Percentiles rank a stretch among this genome's conserved stretches.
phyloP scores from a whole-genome alignment of 2,888 invertebrate species.

The Rhagium mordax region DNA sequence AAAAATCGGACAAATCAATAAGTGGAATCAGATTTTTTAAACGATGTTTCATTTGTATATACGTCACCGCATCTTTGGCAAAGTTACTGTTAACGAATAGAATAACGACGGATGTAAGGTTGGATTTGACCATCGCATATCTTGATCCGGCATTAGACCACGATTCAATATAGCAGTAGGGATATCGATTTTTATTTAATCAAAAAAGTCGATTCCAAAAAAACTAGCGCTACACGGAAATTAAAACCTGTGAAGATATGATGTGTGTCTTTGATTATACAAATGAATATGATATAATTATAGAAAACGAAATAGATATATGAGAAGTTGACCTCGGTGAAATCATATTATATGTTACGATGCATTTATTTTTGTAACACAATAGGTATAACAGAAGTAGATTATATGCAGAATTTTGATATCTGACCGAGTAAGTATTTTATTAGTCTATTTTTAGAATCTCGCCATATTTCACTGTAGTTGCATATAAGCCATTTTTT shows the following conservation, averaged over 20 bases:
- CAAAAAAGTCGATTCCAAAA: too few relatives aligned
- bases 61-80: too few relatives aligned
- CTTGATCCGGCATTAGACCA: too few relatives aligned
- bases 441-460: not conserved
- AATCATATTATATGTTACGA: not conserved
- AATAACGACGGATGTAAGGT: too few relatives aligned
- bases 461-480: not conserved
- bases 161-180: too few relatives aligned
- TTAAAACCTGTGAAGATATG: not conserved
- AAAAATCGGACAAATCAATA: too few relatives aligned
- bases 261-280: not conserved
- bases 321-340: slow-evolving; percentile 2
- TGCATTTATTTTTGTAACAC: slow-evolving; percentile 7
- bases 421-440: not conserved
- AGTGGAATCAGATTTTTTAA: too few relatives aligned
- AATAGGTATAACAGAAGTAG: slow-evolving; percentile 9
- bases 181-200: too few relatives aligned
- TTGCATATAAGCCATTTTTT: not conserved
- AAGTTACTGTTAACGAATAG: too few relatives aligned
- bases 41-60: too few relatives aligned
- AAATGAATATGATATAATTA: not conserved
- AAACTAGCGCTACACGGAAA: too few relatives aligned
- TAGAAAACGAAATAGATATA: not conserved
- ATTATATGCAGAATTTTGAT: not conserved
- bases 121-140: too few relatives aligned